These are phyloP conservation scores for Catocala sponsa DNA, from an alignment of 2,888 invertebrate genomes.

Conservation along the genomic window DNA sequence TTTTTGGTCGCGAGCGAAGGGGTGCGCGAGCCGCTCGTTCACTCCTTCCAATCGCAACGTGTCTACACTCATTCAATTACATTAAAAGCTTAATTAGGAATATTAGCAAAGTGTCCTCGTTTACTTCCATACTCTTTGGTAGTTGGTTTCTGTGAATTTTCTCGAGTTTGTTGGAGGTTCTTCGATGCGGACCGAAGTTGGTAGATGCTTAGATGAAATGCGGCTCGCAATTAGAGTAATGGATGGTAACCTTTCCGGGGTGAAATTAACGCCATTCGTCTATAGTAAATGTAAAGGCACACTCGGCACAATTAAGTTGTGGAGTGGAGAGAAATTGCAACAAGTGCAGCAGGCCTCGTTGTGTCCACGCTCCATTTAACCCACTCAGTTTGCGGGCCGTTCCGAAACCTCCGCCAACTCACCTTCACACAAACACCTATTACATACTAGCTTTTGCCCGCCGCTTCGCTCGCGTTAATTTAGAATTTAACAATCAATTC, in stretches of 20 bases:
- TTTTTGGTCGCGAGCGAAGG: conserved; percentile 75
- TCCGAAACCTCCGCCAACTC: conserved; percentile 65
- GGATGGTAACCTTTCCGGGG: conserved; percentile 79
- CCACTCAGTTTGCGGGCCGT: conserved; percentile 72
- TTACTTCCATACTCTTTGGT: conserved; percentile 80
- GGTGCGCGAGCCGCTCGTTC: conserved; percentile 60
- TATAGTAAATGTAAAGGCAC: conserved; percentile 77
- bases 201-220: conserved; percentile 84
- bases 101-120: conserved; percentile 82
- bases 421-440: conserved; percentile 66
- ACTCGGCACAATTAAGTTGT: conserved; percentile 81
- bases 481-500: too few relatives aligned
- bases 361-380: conserved; percentile 83
- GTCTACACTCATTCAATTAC: conserved; percentile 85
- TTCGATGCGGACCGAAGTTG: conserved; percentile 76
- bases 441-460: too few relatives aligned
- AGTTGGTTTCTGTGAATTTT: conserved; percentile 78
- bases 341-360: conserved; percentile 79
- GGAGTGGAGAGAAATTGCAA: conserved; percentile 82
- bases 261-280: conserved; percentile 82
- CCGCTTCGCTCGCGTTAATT: too few relatives aligned
- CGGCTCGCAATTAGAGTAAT: conserved; percentile 87
- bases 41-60: conserved; percentile 74
- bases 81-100: conserved; percentile 87
- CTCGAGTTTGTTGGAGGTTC: conserved; percentile 79